phyloP scores from a whole-genome alignment of 2,113 vertebrate genomes.

The Naja naja region DNA sequence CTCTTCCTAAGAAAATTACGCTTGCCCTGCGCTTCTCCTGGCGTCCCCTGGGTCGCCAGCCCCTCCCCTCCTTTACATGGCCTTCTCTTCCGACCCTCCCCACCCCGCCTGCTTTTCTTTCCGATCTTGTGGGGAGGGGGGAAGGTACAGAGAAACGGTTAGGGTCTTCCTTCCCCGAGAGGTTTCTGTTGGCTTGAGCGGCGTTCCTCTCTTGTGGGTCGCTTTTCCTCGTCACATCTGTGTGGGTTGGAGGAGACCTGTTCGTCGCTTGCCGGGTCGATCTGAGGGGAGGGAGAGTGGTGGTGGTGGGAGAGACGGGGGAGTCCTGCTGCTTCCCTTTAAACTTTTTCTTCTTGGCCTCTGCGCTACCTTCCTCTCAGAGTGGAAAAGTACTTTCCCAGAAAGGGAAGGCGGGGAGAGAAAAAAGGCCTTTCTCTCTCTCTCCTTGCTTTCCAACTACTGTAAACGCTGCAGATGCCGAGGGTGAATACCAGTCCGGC shows the following conservation, averaged over 20 bases:
- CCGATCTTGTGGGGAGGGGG: background rate
- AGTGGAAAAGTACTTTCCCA: background rate
- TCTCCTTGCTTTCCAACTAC: too few relatives aligned
- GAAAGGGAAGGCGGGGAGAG: background rate
- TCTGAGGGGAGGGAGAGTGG: background rate
- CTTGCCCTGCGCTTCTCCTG: background rate
- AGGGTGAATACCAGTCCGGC: background rate
- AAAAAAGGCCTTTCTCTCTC: too few relatives aligned
- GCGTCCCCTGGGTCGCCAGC: too few relatives aligned
- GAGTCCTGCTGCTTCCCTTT: background rate
- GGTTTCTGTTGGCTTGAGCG: background rate
- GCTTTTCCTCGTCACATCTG: background rate
- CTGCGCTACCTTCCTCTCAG: background rate
- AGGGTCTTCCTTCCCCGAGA: too few relatives aligned
- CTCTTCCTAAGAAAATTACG: background rate
- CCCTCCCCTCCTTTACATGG: background rate
- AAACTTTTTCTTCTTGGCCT: background rate
- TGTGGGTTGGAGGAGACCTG: background rate
- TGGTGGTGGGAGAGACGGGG: too few relatives aligned
- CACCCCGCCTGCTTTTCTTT: background rate
- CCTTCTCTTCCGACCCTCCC: background rate
- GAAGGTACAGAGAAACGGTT: background rate
- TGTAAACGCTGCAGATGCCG: background rate
- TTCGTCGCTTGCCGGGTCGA: background rate
- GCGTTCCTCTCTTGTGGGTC: background rate